Evolutionary conservation across 2,888 invertebrate species (phyloP), one percentile per base, ranked within the genome.

Genomic region (Bembecia ichneumoniformis): DNA sequence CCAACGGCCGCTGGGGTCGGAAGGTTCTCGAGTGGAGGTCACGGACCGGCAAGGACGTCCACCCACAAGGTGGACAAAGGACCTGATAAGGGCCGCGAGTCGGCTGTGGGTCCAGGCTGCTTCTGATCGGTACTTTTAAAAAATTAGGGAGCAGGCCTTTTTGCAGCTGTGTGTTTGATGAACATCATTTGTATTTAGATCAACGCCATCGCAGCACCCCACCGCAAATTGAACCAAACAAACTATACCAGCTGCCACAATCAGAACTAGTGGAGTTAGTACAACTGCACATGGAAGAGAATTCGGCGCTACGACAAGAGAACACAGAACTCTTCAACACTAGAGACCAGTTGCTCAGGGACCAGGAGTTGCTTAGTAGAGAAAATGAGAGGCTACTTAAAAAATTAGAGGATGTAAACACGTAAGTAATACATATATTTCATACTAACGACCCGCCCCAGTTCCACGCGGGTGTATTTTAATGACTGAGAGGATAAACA

Each of bases 351-450:
- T 88, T 96, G 53, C 89, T 96, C 56, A 81, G 96, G 10, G 97
- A 98, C 74, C 97, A 97, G 72, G 97, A 97, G 74, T 76, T 95
- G 36, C 92, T 97, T 28, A 96, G 95, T 66, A 87, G 95, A 50
- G 97, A 98, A 77, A 98, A 98, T 66, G 97, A 98, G 72, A 86
- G 95, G 49, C 87, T 98, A 52, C 79, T 95, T 49, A 94, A 93
- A 75, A 96, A 96, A 77, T 80, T 97, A 49, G 96, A 97, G 74
- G 95, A 95, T 77, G 94, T 95, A 51, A 95, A 94, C 78, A 91
- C 91, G 95, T 95, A 84, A 91, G 93, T 91, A 54, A 47, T 73
- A 28, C 10, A 40, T 40, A 28, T 14, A 40, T 40, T 40, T 40
- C 1, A 2, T 28, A 28, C 28, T 28, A 28, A 28, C 9, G 28